phyloP scores from a whole-genome alignment of 2,113 vertebrate genomes.

The Neolamprologus falcicula region DNA sequence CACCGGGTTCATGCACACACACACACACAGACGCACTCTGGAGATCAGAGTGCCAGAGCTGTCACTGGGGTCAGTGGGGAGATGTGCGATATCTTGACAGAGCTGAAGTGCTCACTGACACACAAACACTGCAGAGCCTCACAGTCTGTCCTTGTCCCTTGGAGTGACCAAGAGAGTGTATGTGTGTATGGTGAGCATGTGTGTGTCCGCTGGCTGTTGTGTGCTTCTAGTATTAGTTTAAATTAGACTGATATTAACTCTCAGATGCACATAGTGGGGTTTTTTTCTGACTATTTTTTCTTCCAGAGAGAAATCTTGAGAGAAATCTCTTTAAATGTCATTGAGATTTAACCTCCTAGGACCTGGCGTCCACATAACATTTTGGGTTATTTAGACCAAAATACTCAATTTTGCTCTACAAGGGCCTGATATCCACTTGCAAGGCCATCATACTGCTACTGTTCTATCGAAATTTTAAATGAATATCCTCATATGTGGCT shows the following conservation, averaged over 20 bases:
- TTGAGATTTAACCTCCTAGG: not conserved
- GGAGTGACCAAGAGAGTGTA: not conserved
- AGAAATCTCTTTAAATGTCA: not conserved
- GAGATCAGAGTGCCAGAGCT: constrained; percentile 1
- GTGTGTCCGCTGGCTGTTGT: not conserved
- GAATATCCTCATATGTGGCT: not conserved
- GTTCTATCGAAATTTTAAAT: not conserved
- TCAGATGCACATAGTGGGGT: rapidly evolving
- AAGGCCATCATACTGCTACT: not conserved
- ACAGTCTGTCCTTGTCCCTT: not conserved
- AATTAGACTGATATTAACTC: not conserved
- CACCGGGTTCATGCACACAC: not conserved
- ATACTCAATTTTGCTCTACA: not conserved
- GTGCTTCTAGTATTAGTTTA: not conserved
- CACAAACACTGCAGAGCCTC: not conserved
- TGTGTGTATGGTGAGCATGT: not conserved
- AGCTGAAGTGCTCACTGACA: constrained; percentile 26
- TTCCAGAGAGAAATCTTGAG: not conserved
- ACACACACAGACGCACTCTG: not conserved
- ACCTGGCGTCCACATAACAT: not conserved
- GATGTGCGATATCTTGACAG: constrained; percentile 41
- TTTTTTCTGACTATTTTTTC: not conserved
- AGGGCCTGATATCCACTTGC: not conserved
- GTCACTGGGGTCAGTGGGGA: constrained; percentile 23
- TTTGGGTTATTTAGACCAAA: not conserved